A percentile compares a stretch with the other conserved stretches of the same genome.
Evolutionary conservation across 1,140 invertebrate genomes (phyloP).

Genomic region (Drosophila saltans): DNA sequence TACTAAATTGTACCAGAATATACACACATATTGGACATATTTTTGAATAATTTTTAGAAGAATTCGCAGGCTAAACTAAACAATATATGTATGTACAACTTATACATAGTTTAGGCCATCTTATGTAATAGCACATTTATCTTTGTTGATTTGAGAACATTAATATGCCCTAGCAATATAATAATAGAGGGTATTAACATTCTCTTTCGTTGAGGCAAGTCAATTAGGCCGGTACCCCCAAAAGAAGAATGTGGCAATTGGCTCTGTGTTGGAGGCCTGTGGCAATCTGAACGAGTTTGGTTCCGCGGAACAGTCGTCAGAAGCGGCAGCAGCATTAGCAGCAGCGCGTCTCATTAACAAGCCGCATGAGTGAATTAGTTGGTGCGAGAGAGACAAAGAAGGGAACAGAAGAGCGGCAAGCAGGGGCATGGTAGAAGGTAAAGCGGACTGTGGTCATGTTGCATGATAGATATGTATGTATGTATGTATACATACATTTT

Average conservation of each 20-base stretch:
- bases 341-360: neutral
- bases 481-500: conserved; percentile 32
- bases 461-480: conserved; percentile 28
- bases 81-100: too few species aligned
- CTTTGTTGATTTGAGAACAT: too few species aligned
- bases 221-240: conserved; percentile 23
- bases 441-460: conserved; percentile 49
- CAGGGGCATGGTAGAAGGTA: conserved; percentile 13
- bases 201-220: conserved; percentile 41
- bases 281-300: conserved; percentile 68
- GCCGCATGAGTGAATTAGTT: neutral
- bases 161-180: neutral
- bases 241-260: conserved; percentile 54
- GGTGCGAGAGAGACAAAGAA: conserved; percentile 2
- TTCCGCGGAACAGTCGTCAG: conserved; percentile 63
- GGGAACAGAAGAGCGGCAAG: neutral
- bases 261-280: conserved; percentile 28
- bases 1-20: too few species aligned
- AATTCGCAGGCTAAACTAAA: too few species aligned
- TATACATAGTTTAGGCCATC: too few species aligned
- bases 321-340: conserved; percentile 36
- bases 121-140: too few species aligned
- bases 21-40: too few species aligned
- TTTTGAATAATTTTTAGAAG: too few species aligned
- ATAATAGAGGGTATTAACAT: conserved; percentile 24